phyloP scores from a whole-genome alignment of 2,113 vertebrate genomes.

The Callopanchax toddi region DNA sequence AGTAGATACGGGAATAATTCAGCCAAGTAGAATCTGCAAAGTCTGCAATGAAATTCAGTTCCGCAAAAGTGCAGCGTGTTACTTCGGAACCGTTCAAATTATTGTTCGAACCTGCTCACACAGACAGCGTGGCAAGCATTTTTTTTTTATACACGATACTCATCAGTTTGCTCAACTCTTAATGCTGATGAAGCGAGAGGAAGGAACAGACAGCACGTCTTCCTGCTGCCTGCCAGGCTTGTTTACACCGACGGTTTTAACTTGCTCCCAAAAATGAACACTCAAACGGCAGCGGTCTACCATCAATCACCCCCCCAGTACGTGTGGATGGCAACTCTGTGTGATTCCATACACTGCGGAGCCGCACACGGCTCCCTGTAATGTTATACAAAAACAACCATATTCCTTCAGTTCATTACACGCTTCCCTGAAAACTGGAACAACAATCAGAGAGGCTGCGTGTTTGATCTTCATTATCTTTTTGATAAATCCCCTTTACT shows the following conservation, averaged over 20 bases:
- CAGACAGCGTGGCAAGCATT: background rate
- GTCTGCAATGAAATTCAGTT: background rate
- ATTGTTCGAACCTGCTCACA: background rate
- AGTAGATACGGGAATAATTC: slow-evolving; percentile 49
- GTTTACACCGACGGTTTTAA: slow-evolving; percentile 53
- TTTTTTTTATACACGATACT: background rate
- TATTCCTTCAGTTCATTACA: slow-evolving; percentile 79
- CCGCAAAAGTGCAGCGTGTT: slow-evolving; percentile 8
- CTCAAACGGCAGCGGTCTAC: slow-evolving; percentile 39
- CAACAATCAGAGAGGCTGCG: slow-evolving; percentile 60
- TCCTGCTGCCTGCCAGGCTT: slow-evolving; percentile 27
- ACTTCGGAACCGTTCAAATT: background rate
- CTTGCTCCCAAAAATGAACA: slow-evolving; percentile 51
- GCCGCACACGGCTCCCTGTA: slow-evolving; percentile 32
- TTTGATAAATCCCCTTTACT: slow-evolving; percentile 52
- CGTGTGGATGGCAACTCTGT: slow-evolving; percentile 48
- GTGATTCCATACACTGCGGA: slow-evolving; percentile 35
- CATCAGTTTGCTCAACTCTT: slow-evolving; percentile 16
- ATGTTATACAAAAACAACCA: slow-evolving; percentile 67
- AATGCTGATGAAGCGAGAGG: slow-evolving; percentile 33
- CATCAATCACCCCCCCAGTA: slow-evolving; percentile 60
- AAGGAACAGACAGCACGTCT: slow-evolving; percentile 7
- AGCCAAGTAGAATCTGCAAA: slow-evolving; percentile 26
- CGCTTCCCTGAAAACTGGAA: slow-evolving; percentile 73
- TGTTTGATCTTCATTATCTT: slow-evolving; percentile 81